These are phyloP conservation scores for Phylloscopus whistleri DNA, from an alignment of 2,113 vertebrate genomes.

Conservation along the genomic window DNA sequence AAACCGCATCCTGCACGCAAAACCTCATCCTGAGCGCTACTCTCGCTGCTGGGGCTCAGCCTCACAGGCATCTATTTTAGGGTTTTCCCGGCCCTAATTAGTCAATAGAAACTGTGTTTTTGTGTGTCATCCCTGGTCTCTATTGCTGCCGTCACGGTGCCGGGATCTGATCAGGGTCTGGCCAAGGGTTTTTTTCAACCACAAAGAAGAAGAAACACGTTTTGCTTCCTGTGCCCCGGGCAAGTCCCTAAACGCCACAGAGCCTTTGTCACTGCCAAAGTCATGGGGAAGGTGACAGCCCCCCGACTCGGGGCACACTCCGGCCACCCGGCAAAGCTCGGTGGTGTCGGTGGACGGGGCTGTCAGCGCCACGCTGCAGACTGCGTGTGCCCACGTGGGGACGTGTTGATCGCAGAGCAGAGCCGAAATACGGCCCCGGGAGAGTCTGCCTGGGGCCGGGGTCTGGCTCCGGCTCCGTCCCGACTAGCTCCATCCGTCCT, in stretches of 20 bases:
- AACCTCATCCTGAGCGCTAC: not conserved
- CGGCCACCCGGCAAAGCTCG: not conserved
- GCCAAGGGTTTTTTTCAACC: not conserved
- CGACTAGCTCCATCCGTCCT: not conserved
- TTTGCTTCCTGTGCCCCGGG: not conserved
- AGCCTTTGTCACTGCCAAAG: not conserved
- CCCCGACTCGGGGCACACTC: not conserved
- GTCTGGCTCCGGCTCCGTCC: not conserved
- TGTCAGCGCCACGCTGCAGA: not conserved
- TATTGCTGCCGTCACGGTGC: rapidly evolving
- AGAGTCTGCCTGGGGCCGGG: not conserved
- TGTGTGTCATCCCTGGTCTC: not conserved
- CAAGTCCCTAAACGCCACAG: not conserved
- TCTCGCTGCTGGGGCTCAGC: not conserved
- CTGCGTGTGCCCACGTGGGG: not conserved
- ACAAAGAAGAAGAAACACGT: not conserved
- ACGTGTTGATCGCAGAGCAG: not conserved
- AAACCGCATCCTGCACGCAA: not conserved
- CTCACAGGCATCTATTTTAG: not conserved
- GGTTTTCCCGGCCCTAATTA: not conserved
- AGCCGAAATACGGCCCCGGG: not conserved
- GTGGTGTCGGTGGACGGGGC: not conserved
- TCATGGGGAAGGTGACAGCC: not conserved
- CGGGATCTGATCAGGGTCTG: not conserved
- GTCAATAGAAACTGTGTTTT: not conserved